Base-by-base conservation (phyloP, 64 coral and sea anemone species). In the Actinia equina region DNA sequence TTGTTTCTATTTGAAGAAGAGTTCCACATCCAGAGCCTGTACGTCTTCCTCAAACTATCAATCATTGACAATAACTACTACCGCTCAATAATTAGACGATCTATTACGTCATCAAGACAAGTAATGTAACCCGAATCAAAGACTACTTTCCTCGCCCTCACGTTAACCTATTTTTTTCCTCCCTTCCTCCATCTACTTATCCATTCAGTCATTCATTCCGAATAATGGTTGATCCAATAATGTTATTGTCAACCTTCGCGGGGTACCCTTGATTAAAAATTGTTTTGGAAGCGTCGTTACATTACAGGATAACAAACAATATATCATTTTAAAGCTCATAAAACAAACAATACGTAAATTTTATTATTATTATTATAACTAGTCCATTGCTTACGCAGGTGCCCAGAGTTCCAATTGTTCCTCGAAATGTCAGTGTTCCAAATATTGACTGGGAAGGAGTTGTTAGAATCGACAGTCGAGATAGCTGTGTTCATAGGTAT, bases 401-500 rank as follows among this genome's bases (percentile, higher is more conserved):
- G 2, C 69, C 69, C 69, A 74, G 69, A 74, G 69, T 74, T 74
- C 69, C 69, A 41, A 74, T 74, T 16, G 20, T 41, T 26, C 69
- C 69, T 74, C n/a, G 69, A 74, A 41, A 74, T 15, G 69, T 74
- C 69, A 74, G 27, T 41, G 26, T 74, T 74, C 69, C 69, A 13
- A 74, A 74, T 30, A 12, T 74, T 30, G 69, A 74, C 20, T 74
- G 69, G 69, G 69, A 74, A 27, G 69, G 69, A 14, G 9, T 74
- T 15, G 10, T 26, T 15, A 74, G 12, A 74, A 41, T n/a, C 11
- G 69, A 74, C 26, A 74, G 69, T 41, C 69, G 69, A 13, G 69
- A 74, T 74, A 74, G 69, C 69, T 74, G 69, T 41, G 69, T 74
- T 74, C 69, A 74, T 3, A 74, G 69, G 69, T 74, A 69, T 25